Evolutionary conservation across 2,888 invertebrate genomes (phyloP), one percentile per base, ranked within the genome.

Genomic region (Eristalis pertinax): DNA sequence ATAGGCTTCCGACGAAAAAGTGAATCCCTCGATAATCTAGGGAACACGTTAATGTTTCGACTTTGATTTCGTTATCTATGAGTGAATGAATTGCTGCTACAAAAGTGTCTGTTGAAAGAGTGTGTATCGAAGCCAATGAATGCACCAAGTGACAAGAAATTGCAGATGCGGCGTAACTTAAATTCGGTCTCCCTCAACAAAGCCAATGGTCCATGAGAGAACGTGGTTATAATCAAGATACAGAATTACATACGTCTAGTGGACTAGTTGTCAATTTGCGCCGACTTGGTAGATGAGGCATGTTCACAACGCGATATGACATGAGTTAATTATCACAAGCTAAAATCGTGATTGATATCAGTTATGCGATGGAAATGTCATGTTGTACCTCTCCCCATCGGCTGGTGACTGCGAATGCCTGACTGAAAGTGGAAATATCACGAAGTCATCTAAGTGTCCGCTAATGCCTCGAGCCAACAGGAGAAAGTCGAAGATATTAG

Each of bases 11-110:
- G 11, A 2, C 3, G 38, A 38, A 7, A 60, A 72, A 77, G 15
- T 62, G 63, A 69, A 74, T 81, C 64, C 38, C 41, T 62, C 65
- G 65, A 65, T 76, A 65, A 67, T 82, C 43, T 67, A 10, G 38
- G 50, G 70, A 32, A 76, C 50, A 43, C 60, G 76, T 67, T 72
- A 62, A 67, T 72, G 50, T 76, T 70, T 82, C 3, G 76, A 43
- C 76, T 70, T 70, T 70, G 70, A 70, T 76, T 69, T 58, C 19
- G 26, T 67, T 63, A 24, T 63, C 58, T 67, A 10, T 74, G 32
- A 29, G 4, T 29, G 29, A 29, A 26, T 73, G 67, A 67, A 60
- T n/a, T n/a, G n/a, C n/a, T n/a, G n/a, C n/a, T n/a, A n/a, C n/a
- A n/a, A n/a, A n/a, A 62, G 60, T 63, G 35, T 35, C 10, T 35